phyloP scores from a whole-genome alignment of 2,888 invertebrate species.

The Cyrtodaria siliqua region DNA sequence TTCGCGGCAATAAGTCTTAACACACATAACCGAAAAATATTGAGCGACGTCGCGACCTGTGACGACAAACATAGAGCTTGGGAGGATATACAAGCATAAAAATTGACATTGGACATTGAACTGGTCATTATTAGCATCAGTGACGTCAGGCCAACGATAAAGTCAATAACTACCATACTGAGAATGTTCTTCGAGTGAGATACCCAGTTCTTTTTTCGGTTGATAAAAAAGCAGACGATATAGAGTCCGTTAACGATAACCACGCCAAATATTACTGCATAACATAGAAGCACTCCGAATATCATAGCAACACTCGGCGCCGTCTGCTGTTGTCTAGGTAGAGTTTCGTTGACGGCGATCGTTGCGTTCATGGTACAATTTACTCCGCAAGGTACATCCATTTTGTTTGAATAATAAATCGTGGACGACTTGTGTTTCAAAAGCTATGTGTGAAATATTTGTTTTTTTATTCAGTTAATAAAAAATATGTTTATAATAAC shows the following conservation, averaged over 20 bases:
- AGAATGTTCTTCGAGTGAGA: slow-evolving; percentile 30
- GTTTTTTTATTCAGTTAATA: too few relatives aligned
- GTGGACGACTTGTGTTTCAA: too few relatives aligned
- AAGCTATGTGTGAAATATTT: too few relatives aligned
- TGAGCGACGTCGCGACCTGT: slow-evolving; percentile 25
- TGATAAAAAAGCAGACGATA: slow-evolving; percentile 32
- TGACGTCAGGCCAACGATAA: slow-evolving; percentile 25
- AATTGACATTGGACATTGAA: slow-evolving; percentile 1
- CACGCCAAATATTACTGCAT: neutral
- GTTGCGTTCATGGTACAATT: too few relatives aligned
- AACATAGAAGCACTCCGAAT: slow-evolving; percentile 15
- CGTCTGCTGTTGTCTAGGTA: neutral
- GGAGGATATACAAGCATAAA: slow-evolving; percentile 11
- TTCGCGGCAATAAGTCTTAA: slow-evolving; percentile 4
- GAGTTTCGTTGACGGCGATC: too few relatives aligned
- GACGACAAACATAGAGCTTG: slow-evolving; percentile 18
- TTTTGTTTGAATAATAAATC: too few relatives aligned
- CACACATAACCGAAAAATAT: slow-evolving; percentile 24
- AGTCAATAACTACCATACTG: slow-evolving; percentile 25
- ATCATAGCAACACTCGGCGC: neutral
- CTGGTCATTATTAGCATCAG: slow-evolving; percentile 7
- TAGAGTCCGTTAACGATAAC: slow-evolving; percentile 26
- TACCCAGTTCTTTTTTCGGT: slow-evolving; percentile 21
- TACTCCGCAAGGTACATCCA: too few relatives aligned
- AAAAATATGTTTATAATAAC: too few relatives aligned